Base-by-base conservation (phyloP, 2,888 invertebrate species). In the Chouioia cunea region DNA sequence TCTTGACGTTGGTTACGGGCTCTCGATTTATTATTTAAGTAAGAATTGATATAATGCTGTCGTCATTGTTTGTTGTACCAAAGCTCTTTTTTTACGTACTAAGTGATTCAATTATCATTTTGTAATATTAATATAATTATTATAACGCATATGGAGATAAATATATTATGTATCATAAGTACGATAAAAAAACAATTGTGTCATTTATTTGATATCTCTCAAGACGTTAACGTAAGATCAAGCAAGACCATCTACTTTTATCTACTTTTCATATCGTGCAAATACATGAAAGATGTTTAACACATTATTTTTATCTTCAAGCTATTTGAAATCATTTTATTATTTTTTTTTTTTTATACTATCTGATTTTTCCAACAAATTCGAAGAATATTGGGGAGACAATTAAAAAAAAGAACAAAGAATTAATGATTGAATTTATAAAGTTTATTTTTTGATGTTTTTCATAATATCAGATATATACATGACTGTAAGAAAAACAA, bases 41-140 rank as follows among this genome's bases (percentile, higher is more conserved):
- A 77, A 73, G 73, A 77, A 77, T 77, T 77, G 72, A 77, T 80
- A 36, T 36, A 36, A 79, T 79, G 77, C 75, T 76, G 74, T 82
- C 79, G 81, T 81, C 81, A 83, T 84, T 83, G 81, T 83, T 84
- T 83, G 83, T 36, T 82, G 82, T 84, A 85, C 85, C 85, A 85
- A 85, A 85, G 85, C 36, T 36, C 36, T 84, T 84, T 83, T 83
- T 81, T 81, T 68, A 67, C 81, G 79, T 78, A 81, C 82, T 82
- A 82, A 83, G 82, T 84, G 82, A 82, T 81, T 84, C 82, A 82
- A 80, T 74, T 78, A 81, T 83, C 83, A 81, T 79, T 84, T 84
- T 84, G 79, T 83, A 84, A 82, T 80, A 83, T 83, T 82, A 80
- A 80, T 81, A 81, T 80, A 77, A 82, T 80, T 82, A 81, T 80